These are phyloP conservation scores for Hippolais icterina DNA, from an alignment of 2,113 vertebrate species.

Conservation along the genomic window DNA sequence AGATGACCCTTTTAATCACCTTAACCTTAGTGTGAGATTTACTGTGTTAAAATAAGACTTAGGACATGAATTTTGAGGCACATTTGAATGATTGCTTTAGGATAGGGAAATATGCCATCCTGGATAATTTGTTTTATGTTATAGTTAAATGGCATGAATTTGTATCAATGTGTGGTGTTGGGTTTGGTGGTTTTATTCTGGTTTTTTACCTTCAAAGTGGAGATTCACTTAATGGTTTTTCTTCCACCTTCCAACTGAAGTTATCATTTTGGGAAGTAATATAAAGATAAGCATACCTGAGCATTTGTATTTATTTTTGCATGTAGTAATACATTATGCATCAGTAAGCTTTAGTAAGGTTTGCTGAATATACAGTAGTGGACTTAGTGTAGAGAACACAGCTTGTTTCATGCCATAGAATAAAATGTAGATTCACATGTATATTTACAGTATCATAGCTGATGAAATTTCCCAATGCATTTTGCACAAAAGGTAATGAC, in stretches of 20 bases:
- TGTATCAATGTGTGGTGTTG: background rate
- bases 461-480: background rate
- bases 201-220: background rate
- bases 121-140: slow-evolving; percentile 14
- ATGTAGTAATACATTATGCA: background rate
- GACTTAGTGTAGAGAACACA: background rate
- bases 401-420: background rate
- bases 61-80: slow-evolving; percentile 7
- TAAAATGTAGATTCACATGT: background rate
- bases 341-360: background rate
- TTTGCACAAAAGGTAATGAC: background rate
- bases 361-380: background rate
- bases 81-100: slow-evolving; percentile 16
- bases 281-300: background rate
- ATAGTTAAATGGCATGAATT: background rate
- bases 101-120: background rate
- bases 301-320: background rate
- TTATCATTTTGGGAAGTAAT: background rate
- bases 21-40: background rate
- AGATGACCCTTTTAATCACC: slow-evolving; percentile 26
- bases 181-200: background rate
- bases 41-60: slow-evolving; percentile 17
- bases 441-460: background rate
- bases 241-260: background rate
- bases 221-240: background rate